Evolutionary conservation across 1,140 invertebrate species (phyloP), one percentile per base, ranked within the genome.

Genomic region (Bombyx mori): DNA sequence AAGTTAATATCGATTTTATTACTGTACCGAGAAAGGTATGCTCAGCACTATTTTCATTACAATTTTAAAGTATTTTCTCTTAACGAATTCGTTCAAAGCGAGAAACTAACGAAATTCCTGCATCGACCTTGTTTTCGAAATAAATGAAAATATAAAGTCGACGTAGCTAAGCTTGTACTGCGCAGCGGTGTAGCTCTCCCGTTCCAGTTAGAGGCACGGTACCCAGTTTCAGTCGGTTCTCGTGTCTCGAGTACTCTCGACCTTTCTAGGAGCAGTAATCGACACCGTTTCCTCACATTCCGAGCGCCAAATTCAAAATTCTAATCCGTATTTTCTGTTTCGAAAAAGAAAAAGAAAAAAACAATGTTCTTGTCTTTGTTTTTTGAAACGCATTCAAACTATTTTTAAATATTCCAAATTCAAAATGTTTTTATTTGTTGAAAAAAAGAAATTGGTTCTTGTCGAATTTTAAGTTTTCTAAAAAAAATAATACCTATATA

Each of bases 161-260:
- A 61, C 57, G 44, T 54, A 10, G 61, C 58, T 59, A 58, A 77
- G 65, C 57, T 63, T 69, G 75, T 68, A 82, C 79, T 77, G 79
- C 81, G 77, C 75, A 68, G 73, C 62, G 66, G 62, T 66, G 66
- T 66, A 57, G 67, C 69, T 66, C 61, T 62, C 68, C 68, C 67
- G 62, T 62, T 63, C 58, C 52, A 62, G 67, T 63, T 63, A 59
- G 59, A 61, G 65, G 58, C 56, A 64, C 53, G 66, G 59, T 59
- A 63, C 56, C 60, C 60, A 52, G 65, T 59, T 56, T 73, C 80
- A 85, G 79, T 82, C 75, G 73, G 61, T 58, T 56, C 65, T 71
- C 61, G 72, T 55, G 62, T 68, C 73, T 71, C 69, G 78, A 77
- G 70, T 63, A 58, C 73, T 68, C 73, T 75, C 75, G 72, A 82